A percentile compares a stretch with the other conserved stretches of the same genome.
These are phyloP conservation scores for Melospiza melodia DNA, from an alignment of 2,113 vertebrate genomes.

Conservation along the genomic window DNA sequence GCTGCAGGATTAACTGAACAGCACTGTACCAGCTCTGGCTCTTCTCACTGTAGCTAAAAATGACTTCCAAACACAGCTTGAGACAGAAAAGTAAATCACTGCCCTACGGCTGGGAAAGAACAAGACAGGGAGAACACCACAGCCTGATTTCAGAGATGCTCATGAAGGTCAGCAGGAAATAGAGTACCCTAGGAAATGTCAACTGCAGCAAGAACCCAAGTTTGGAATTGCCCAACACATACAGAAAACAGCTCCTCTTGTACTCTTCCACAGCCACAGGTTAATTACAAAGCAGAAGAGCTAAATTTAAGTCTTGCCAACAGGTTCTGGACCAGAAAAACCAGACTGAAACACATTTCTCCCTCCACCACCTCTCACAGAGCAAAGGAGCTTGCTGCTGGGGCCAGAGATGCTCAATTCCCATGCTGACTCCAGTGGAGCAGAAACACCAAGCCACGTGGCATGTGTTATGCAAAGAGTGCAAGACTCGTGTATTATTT, in stretches of 20 bases:
- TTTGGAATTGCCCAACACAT: neutral
- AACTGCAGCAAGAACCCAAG: neutral
- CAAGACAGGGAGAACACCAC: neutral
- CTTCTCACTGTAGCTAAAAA: neutral
- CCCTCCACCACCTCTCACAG: neutral
- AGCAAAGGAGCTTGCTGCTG: neutral
- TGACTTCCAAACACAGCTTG: constrained; percentile 10
- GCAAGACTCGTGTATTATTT: constrained; percentile 2
- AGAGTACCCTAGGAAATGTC: neutral
- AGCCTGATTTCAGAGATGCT: neutral
- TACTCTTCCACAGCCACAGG: neutral
- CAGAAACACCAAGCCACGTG: constrained; percentile 12
- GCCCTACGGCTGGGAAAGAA: neutral
- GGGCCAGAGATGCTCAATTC: neutral
- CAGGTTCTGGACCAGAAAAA: neutral
- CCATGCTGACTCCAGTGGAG: neutral
- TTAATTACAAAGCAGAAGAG: neutral
- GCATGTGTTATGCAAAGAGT: neutral
- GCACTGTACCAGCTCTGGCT: neutral
- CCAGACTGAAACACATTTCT: neutral
- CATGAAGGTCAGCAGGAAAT: neutral
- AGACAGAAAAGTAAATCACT: constrained; percentile 28
- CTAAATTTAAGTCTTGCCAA: neutral
- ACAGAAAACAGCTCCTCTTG: neutral
- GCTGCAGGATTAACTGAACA: neutral